Conservation (phyloP, 2,113 vertebrate species). For the Myiozetetes cayanensis region DNA sequence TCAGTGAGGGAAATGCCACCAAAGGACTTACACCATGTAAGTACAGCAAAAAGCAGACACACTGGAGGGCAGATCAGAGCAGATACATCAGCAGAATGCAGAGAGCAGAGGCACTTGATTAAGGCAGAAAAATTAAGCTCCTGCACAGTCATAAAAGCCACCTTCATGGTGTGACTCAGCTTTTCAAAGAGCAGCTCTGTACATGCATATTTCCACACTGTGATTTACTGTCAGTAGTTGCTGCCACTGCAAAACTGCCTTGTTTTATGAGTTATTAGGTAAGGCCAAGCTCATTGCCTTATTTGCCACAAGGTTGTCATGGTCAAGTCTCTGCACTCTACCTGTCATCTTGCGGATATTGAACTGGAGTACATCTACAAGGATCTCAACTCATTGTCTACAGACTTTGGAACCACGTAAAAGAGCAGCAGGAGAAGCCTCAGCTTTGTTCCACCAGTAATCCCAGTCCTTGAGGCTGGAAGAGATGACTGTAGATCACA, state of each 20-base stretch:
- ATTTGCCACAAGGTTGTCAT: neutral
- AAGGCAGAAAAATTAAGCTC: neutral
- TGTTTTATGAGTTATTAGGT: neutral
- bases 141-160: neutral
- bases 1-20: neutral
- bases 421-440: neutral
- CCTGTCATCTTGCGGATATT: neutral
- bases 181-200: neutral
- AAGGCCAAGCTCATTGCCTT: neutral
- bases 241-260: neutral
- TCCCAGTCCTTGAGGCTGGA: neutral
- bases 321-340: neutral
- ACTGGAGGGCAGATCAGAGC: neutral
- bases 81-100: neutral
- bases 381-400: neutral
- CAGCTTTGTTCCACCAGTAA: neutral
- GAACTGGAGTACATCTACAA: neutral
- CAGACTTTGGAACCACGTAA: neutral
- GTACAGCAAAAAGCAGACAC: neutral
- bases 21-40: neutral
- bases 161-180: neutral
- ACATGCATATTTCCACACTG: neutral
- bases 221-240: neutral
- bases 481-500: accelerated
- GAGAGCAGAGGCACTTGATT: neutral